These are phyloP conservation scores for Rhombomys opimus DNA, from an alignment of 2,113 vertebrate species.

Conservation along the genomic window DNA sequence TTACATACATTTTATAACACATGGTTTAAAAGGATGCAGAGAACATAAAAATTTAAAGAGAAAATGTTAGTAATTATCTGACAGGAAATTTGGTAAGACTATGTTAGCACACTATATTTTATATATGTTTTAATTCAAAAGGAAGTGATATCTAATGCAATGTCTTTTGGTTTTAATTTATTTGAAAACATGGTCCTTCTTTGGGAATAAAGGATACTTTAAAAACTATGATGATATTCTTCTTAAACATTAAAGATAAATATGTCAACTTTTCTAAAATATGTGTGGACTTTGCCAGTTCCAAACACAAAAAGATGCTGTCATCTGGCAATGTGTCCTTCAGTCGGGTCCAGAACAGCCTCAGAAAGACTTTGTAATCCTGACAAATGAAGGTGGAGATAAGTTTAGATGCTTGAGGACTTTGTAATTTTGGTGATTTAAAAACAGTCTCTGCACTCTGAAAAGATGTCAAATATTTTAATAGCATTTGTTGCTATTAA, in stretches of 20 bases:
- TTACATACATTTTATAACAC: background rate
- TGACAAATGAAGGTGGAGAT: background rate
- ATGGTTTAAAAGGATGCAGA: background rate
- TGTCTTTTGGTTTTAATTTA: background rate
- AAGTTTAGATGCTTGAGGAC: background rate
- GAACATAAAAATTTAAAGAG: background rate
- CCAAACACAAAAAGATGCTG: background rate
- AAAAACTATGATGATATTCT: background rate
- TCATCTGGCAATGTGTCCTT: background rate
- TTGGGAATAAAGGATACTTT: background rate
- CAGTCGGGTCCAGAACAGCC: background rate
- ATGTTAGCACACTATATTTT: background rate
- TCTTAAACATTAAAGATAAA: background rate
- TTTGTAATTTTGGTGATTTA: background rate
- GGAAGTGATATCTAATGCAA: background rate
- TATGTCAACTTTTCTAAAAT: background rate
- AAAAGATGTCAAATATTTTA: background rate
- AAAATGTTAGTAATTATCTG: background rate
- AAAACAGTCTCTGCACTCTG: background rate
- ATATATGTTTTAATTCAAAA: background rate
- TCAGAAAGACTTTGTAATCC: background rate
- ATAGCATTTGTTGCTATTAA: background rate
- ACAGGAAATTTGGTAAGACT: background rate
- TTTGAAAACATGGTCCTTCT: background rate
- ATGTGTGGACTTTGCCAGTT: too few relatives aligned